Evolutionary conservation across 2,797 vertebrate species (phyloP).

Genomic region (Urocyon cinereoargenteus): DNA sequence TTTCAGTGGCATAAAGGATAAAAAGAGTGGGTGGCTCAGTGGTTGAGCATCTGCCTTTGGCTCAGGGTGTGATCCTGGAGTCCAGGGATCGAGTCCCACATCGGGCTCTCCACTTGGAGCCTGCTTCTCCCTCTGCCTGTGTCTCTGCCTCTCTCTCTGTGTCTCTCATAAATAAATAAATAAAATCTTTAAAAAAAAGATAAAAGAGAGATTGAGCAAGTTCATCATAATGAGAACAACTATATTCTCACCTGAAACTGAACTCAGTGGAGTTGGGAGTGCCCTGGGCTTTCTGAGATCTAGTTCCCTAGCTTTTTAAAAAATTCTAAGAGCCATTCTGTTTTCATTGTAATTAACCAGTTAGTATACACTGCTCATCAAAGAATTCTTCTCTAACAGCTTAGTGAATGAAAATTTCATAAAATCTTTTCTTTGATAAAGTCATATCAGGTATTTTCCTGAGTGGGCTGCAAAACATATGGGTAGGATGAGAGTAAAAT

Average conservation of each 20-base stretch:
- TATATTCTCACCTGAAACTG: not conserved
- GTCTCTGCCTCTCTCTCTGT: too few species aligned
- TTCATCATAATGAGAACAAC: slow-evolving; percentile 34
- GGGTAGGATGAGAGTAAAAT: slow-evolving; percentile 1
- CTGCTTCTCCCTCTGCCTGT: too few species aligned
- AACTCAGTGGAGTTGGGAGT: not conserved
- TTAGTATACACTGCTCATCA: not conserved
- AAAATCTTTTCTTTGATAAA: slow-evolving; percentile 46
- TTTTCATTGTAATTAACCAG: slow-evolving; percentile 59
- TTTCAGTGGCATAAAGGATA: not conserved
- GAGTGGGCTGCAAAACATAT: slow-evolving; percentile 7
- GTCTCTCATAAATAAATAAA: too few species aligned
- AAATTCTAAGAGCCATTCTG: not conserved
- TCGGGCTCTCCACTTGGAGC: too few species aligned
- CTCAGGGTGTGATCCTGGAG: too few species aligned
- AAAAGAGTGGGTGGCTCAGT: too few species aligned
- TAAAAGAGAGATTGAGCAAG: not conserved
- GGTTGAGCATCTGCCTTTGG: too few species aligned
- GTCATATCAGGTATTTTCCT: not conserved
- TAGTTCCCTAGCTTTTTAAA: not conserved
- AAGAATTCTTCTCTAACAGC: slow-evolving; percentile 35
- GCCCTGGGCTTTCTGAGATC: not conserved
- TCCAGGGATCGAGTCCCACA: too few species aligned
- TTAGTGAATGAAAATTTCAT: slow-evolving; percentile 48
- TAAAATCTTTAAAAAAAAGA: too few species aligned